A percentile compares a stretch with the other conserved stretches of the same genome.
Evolutionary conservation across 2,113 vertebrate species (phyloP).

Genomic region (Uropsilus gracilis): DNA sequence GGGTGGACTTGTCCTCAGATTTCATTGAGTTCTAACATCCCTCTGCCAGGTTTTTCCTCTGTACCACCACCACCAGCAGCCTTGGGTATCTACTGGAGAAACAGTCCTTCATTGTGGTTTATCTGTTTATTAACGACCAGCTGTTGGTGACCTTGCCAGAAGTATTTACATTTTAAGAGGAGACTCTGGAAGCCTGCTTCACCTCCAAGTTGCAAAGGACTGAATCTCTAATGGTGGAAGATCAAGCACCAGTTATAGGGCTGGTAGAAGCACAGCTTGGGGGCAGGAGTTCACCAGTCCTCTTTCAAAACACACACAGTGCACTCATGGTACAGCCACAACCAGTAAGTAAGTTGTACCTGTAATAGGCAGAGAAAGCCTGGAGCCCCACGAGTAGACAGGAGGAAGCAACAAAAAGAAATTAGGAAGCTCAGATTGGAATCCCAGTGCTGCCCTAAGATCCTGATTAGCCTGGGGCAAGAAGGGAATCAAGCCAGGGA

Average conservation of each 20-base stretch:
- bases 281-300: neutral
- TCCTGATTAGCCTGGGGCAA: neutral
- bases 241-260: conserved; percentile 39
- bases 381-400: neutral
- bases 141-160: neutral
- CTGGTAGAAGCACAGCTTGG: neutral
- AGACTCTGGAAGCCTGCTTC: neutral
- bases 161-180: neutral
- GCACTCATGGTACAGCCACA: too few species aligned
- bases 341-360: neutral
- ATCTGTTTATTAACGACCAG: neutral
- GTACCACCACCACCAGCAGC: too few species aligned
- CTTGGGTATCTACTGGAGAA: neutral
- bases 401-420: neutral
- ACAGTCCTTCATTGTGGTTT: neutral
- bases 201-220: conserved; percentile 51
- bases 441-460: neutral
- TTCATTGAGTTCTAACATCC: neutral
- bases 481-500: neutral
- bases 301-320: neutral
- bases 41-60: neutral
- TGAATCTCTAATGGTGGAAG: conserved; percentile 74
- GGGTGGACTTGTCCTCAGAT: neutral
- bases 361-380: neutral
- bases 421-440: neutral